Conservation (phyloP, 2,888 invertebrate genomes). For the Acanthococcus lagerstroemiae region DNA sequence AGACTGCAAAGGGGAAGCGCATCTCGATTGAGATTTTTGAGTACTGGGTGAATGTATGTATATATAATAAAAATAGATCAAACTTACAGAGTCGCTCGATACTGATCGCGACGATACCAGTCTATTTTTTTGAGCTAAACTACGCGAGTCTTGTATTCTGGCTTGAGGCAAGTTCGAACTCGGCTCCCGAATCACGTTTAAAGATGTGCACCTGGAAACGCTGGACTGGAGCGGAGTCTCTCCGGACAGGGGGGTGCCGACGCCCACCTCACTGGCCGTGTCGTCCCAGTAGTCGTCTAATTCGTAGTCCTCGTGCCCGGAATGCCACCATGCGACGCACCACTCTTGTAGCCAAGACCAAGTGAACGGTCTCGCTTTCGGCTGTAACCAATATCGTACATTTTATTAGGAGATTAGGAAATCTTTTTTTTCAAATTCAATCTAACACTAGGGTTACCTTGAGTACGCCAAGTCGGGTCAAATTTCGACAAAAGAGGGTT, state of each 20-base stretch:
- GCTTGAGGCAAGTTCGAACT: constrained; percentile 31
- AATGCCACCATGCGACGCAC: constrained; percentile 88
- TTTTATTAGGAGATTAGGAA: no score
- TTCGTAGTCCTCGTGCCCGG: constrained; percentile 71
- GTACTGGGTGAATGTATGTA: constrained; percentile 90
- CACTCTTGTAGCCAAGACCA: constrained; percentile 56
- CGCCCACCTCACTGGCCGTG: constrained; percentile 50
- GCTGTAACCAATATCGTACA: no score
- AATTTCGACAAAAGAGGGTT: no score
- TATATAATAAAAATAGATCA: constrained; percentile 45
- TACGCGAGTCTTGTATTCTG: constrained; percentile 23
- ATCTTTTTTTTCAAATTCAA: no score
- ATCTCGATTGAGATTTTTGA: no score
- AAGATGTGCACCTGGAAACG: constrained; percentile 73
- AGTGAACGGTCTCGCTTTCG: constrained; percentile 46
- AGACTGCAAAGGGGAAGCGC: no score
- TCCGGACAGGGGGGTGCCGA: constrained; percentile 54
- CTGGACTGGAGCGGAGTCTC: constrained; percentile 81
- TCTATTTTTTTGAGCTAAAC: constrained; percentile 31
- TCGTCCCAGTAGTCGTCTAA: constrained; percentile 61
- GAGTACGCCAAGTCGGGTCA: no score
- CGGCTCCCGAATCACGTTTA: constrained; percentile 62
- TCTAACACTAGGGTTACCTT: no score
- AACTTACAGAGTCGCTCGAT: constrained; percentile 42
- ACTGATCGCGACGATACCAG: constrained; percentile 41